Evolutionary conservation across 2,888 invertebrate genomes (phyloP), one percentile per base, ranked within the genome.

Genomic region (Aphidoletes aphidimyza): DNA sequence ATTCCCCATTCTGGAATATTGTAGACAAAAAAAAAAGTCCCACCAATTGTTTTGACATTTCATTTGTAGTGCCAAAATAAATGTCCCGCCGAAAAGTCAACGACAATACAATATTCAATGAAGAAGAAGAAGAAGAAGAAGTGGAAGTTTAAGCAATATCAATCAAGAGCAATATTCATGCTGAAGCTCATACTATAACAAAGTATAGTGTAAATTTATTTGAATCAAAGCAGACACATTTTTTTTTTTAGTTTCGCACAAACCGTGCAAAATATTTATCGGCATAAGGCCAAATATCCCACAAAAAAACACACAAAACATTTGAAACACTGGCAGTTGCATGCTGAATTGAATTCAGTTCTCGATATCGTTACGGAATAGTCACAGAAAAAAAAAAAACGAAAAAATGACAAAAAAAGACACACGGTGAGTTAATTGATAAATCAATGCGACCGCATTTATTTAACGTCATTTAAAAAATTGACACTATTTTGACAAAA

Each of bases 381-480:
- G 34, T n/a, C n/a, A n/a, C n/a, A n/a, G n/a, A n/a, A n/a, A n/a
- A 30, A 69, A 30, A 11, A 69, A 30, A 14, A 26, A 54, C 54
- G n/a, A 2, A 36, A 81, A 81, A 37, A 81, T 81, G 81, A 81
- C 81, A 37, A 81, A 81, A 81, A 81, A 81, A 37, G 37, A 81
- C 17, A 37, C 81, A 14, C 36, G 81, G 81, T 81, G 22, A 54
- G 22, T 6, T 22, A 34, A 69, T 5, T 34, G 30, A 22, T 5
- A 54, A 54, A 54, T 39, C 11, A n/a, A n/a, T 39, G 39, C 11
- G 39, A 14, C 17, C 17, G 6, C 2, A 47, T 14, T 47, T 17
- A 17, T 17, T 2, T 14, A 47, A 47, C 6, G n/a, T n/a, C n/a
- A 47, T 19, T 47, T 47, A 69, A 1, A 14, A 30, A 69, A 69